These are phyloP conservation scores for Masnerella sp. DNA, from an alignment of 2,888 invertebrate species.

Conservation along the genomic window DNA sequence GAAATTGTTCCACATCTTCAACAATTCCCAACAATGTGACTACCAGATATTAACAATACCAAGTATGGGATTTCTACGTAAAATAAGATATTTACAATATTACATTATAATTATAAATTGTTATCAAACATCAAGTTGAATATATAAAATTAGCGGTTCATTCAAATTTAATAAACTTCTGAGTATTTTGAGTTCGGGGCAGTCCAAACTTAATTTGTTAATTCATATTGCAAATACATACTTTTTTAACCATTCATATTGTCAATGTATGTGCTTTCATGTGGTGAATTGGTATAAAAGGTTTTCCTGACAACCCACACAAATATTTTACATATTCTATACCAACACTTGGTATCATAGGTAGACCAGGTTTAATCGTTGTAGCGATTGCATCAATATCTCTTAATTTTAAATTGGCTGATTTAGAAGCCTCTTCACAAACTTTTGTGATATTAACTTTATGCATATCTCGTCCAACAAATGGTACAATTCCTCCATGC, in stretches of 20 bases:
- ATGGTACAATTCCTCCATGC: conserved; percentile 93
- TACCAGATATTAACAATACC: conserved; percentile 94
- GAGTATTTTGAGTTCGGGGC: too few relatives aligned
- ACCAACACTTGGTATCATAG: conserved; percentile 88
- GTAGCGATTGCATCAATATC: conserved; percentile 93
- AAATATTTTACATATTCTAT: conserved; percentile 89
- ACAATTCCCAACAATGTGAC: conserved; percentile 93
- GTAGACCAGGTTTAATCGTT: conserved; percentile 93
- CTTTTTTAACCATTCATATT: conserved; percentile 85
- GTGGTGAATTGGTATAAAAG: conserved; percentile 97
- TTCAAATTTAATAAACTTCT: too few relatives aligned
- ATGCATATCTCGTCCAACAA: conserved; percentile 90
- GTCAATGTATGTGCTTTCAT: conserved; percentile 99
- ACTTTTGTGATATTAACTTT: conserved; percentile 86
- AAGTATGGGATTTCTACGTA: conserved; percentile 91
- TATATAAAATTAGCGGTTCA: too few relatives aligned
- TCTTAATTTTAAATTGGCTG: conserved; percentile 80
- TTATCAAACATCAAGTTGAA: too few relatives aligned
- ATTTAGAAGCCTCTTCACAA: conserved; percentile 83
- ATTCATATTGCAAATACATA: too few relatives aligned
- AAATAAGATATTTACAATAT: neutral
- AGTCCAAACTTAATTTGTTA: too few relatives aligned
- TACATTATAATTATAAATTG: too few relatives aligned
- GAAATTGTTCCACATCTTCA: conserved; percentile 85
- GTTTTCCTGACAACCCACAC: conserved; percentile 83